These are phyloP conservation scores for Cabera pusaria DNA, from an alignment of 2,888 invertebrate species.

Conservation along the genomic window DNA sequence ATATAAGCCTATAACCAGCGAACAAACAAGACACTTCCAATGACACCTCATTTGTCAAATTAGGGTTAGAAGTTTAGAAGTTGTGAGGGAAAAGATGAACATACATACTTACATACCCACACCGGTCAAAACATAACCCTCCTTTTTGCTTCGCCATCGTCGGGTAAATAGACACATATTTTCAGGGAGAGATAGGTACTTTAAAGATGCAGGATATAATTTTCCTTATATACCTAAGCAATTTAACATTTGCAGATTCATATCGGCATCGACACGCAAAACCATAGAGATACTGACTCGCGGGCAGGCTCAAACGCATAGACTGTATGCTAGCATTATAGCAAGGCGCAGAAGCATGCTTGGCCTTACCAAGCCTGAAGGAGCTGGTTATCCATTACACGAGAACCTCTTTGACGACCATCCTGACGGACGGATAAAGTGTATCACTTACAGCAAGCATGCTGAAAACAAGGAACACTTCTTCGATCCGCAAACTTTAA, in stretches of 20 bases:
- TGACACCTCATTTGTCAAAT: too few relatives aligned
- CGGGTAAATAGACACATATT: not conserved
- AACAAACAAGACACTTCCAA: too few relatives aligned
- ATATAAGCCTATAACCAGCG: too few relatives aligned
- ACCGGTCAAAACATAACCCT: too few relatives aligned
- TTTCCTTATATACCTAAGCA: too few relatives aligned
- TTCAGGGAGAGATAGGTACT: too few relatives aligned
- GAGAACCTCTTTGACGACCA: conserved; percentile 57
- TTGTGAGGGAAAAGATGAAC: too few relatives aligned
- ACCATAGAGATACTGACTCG: conserved; percentile 86
- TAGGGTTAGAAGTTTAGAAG: too few relatives aligned
- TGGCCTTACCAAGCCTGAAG: conserved; percentile 50
- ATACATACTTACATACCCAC: too few relatives aligned
- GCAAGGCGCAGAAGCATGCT: conserved; percentile 74
- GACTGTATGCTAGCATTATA: conserved; percentile 87
- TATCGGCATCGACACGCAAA: conserved; percentile 84
- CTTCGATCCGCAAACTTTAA: conserved; percentile 66
- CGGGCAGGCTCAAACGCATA: conserved; percentile 89
- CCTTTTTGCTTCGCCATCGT: too few relatives aligned
- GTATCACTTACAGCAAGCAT: conserved; percentile 69
- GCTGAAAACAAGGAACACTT: conserved; percentile 58
- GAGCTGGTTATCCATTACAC: conserved; percentile 56
- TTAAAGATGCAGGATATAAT: too few relatives aligned
- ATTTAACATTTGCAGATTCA: conserved; percentile 76
- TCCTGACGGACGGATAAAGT: conserved; percentile 68